These are phyloP conservation scores for Stenoptilia bipunctidactyla DNA, from an alignment of 2,888 invertebrate species.

Conservation along the genomic window DNA sequence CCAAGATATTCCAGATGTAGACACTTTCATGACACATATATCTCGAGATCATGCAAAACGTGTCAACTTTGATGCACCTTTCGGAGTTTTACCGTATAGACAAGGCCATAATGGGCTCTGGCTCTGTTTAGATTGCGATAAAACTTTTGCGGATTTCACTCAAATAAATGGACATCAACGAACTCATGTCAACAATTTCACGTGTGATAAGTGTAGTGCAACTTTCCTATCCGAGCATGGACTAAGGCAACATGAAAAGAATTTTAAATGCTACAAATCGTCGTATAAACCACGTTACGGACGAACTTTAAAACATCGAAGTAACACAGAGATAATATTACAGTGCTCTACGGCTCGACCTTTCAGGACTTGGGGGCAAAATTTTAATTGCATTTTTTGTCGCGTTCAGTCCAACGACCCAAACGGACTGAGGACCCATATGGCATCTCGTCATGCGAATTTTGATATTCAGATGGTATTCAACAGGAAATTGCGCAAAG, in stretches of 20 bases:
- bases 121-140: conserved; percentile 57
- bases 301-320: conserved; percentile 49
- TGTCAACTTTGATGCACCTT: conserved; percentile 51
- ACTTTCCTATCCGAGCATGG: conserved; percentile 56
- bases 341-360: conserved; percentile 59
- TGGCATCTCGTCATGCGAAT: conserved; percentile 51
- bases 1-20: conserved; percentile 35
- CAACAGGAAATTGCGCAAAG: conserved; percentile 50
- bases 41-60: conserved; percentile 40
- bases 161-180: conserved; percentile 55
- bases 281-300: conserved; percentile 56
- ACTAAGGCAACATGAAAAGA: conserved; percentile 48
- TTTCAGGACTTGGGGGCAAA: conserved; percentile 59
- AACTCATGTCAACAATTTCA: conserved; percentile 53
- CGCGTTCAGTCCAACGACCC: conserved; percentile 57
- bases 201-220: conserved; percentile 55
- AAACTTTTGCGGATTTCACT: conserved; percentile 47
- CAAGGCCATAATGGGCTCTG: conserved; percentile 44
- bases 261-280: conserved; percentile 53
- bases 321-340: conserved; percentile 55
- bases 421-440: conserved; percentile 48
- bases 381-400: conserved; percentile 57
- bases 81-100: conserved; percentile 53
- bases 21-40: conserved; percentile 48
- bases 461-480: conserved; percentile 53